Conservation (phyloP, 2,797 vertebrate genomes). For the Gobio occitaniae region DNA sequence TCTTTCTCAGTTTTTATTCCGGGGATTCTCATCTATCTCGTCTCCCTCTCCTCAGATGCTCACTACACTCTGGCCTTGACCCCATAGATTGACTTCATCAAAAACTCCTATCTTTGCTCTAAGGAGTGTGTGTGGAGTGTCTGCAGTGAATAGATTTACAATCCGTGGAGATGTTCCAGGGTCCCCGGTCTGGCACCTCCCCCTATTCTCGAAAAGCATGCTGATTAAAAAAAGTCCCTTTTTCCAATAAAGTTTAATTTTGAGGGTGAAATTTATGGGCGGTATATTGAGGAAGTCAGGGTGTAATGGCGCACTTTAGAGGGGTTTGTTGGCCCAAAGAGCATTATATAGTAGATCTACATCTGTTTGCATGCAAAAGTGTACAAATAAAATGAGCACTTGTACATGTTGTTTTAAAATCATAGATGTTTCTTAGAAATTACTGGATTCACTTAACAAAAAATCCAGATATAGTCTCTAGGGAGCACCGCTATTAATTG, state of each 20-base stretch:
- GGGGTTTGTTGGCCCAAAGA: neutral
- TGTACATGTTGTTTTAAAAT: neutral
- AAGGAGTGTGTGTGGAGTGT: neutral
- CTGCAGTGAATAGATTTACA: conserved; percentile 13
- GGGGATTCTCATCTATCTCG: neutral
- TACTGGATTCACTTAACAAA: neutral
- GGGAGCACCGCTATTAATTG: neutral
- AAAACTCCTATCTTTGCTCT: neutral
- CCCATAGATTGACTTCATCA: neutral
- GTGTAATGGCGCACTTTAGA: neutral
- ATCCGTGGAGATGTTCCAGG: conserved; percentile 6
- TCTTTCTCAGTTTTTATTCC: conserved; percentile 58
- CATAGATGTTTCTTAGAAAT: neutral
- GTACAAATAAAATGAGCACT: neutral
- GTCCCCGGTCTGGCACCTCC: neutral
- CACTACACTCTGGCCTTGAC: neutral
- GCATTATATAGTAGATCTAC: neutral
- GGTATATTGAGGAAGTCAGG: neutral
- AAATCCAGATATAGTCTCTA: neutral
- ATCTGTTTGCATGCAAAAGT: neutral
- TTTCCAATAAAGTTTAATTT: neutral
- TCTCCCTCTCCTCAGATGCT: neutral
- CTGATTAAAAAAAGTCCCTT: conserved; percentile 11
- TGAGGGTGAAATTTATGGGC: neutral
- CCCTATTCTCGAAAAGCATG: conserved; percentile 10